A percentile compares a stretch with the other conserved stretches of the same genome.
Conservation (phyloP, 2,113 vertebrate species). For the Sinocyclocheilus anophthalmus region DNA sequence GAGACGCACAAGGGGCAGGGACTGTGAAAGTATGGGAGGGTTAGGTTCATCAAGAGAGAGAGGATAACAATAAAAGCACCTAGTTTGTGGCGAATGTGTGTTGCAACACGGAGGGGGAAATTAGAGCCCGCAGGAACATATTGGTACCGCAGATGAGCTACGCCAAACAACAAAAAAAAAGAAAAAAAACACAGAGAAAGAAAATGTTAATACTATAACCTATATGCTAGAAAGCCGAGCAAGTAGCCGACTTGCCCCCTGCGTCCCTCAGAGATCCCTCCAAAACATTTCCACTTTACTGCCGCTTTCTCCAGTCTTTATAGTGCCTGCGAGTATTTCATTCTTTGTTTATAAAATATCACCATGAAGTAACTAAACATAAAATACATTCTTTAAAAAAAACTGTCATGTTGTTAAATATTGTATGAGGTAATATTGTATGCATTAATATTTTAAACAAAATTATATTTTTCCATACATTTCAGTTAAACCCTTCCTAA, state of each 20-base stretch:
- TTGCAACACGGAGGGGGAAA: conserved; percentile 98
- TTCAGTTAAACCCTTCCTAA: background rate
- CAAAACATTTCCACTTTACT: conserved; percentile 2
- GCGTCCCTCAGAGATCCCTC: conserved; percentile 64
- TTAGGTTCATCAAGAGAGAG: conserved; percentile 75
- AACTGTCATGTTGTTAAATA: background rate
- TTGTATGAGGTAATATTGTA: background rate
- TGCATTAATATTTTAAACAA: conserved; percentile 9
- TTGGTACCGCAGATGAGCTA: too few species aligned
- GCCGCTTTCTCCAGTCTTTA: background rate
- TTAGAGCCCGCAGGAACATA: conserved; percentile 99
- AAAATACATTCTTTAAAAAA: background rate
- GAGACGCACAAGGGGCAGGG: conserved; percentile 80
- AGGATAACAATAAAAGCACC: too few species aligned
- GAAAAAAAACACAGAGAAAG: conserved; percentile 88
- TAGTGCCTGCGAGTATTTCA: background rate
- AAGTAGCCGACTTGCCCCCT: conserved; percentile 65
- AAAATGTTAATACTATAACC: too few species aligned
- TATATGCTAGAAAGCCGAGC: too few species aligned
- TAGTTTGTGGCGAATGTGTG: conserved; percentile 98
- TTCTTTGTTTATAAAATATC: conserved; percentile 14
- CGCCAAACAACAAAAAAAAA: too few species aligned
- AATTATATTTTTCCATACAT: background rate
- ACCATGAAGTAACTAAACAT: background rate
- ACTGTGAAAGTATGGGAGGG: conserved; percentile 74